These are phyloP conservation scores for Drosophila watanabei DNA, from an alignment of 1,140 invertebrate species.

Conservation along the genomic window DNA sequence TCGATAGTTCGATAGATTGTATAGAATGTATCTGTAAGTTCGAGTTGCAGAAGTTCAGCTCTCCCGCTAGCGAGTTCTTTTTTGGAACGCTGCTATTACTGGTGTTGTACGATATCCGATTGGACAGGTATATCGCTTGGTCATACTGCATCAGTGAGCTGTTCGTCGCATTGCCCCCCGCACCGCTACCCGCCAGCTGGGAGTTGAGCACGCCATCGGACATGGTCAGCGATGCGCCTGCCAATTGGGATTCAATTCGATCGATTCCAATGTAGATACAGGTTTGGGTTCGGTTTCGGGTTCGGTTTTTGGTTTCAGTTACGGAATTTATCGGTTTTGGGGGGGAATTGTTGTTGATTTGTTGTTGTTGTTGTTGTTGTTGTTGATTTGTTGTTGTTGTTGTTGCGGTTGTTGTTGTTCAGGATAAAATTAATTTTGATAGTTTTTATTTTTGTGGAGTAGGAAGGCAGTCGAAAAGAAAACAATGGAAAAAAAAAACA, in stretches of 20 bases:
- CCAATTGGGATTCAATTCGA: slow-evolving; percentile 21
- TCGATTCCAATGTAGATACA: slow-evolving; percentile 5
- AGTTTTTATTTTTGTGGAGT: slow-evolving; percentile 51
- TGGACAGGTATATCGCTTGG: slow-evolving; percentile 75
- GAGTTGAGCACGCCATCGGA: slow-evolving; percentile 70
- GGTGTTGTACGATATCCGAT: slow-evolving; percentile 82
- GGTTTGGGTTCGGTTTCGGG: slow-evolving; percentile 6
- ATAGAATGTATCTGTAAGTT: background rate
- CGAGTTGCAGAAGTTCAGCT: slow-evolving; percentile 8
- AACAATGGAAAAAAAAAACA: slow-evolving; percentile 75
- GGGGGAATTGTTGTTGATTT: slow-evolving; percentile 57
- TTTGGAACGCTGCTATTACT: slow-evolving; percentile 67
- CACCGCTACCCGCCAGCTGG: slow-evolving; percentile 60
- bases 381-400: slow-evolving; percentile 40
- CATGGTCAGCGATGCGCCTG: slow-evolving; percentile 77
- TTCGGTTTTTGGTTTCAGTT: slow-evolving; percentile 19
- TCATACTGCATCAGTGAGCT: slow-evolving; percentile 80
- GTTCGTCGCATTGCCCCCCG: slow-evolving; percentile 64
- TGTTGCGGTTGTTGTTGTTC: slow-evolving; percentile 68
- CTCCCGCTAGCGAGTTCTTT: slow-evolving; percentile 1
- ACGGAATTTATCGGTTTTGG: slow-evolving; percentile 40
- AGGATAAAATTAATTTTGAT: slow-evolving; percentile 47
- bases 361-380: slow-evolving; percentile 63
- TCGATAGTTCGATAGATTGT: background rate
- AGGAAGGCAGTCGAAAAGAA: slow-evolving; percentile 73